Conservation (phyloP, 2,113 vertebrate genomes). For the Triplophysa siluroides region DNA sequence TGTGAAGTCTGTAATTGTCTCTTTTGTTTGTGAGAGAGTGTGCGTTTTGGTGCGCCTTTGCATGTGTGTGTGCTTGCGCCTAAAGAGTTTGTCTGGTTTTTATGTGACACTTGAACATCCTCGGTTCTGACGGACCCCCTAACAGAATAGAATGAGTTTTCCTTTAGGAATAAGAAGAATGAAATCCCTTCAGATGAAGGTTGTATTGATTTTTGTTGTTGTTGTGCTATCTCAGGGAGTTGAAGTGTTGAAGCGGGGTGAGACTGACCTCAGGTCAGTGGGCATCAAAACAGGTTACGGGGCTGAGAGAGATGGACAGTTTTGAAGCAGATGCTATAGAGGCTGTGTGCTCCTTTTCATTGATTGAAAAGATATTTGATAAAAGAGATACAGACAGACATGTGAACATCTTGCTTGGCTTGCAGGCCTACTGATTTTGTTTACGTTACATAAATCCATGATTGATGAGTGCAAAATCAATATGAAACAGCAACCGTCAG, state of each 20-base stretch:
- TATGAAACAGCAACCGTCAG: no score
- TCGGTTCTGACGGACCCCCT: slow-evolving; percentile 36
- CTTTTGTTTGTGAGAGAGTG: slow-evolving; percentile 17
- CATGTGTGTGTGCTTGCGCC: neutral
- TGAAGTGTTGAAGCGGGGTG: slow-evolving; percentile 19
- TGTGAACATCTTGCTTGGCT: neutral
- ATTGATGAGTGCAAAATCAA: no score
- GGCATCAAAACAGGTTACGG: slow-evolving; percentile 23
- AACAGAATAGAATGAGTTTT: slow-evolving; percentile 30
- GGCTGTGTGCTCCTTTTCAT: neutral
- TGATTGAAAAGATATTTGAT: slow-evolving; percentile 11
- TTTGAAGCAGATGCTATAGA: slow-evolving; percentile 5
- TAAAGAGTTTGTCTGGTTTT: slow-evolving; percentile 19
- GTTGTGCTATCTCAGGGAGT: slow-evolving; percentile 37
- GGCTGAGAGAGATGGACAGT: neutral
- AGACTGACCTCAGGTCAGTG: slow-evolving; percentile 36
- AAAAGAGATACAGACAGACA: neutral
- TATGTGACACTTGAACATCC: slow-evolving; percentile 24
- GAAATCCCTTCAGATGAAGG: slow-evolving; percentile 50
- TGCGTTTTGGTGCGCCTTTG: neutral
- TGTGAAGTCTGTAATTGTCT: slow-evolving; percentile 42
- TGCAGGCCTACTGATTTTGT: no score
- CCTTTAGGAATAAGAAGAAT: slow-evolving; percentile 18
- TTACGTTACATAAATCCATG: no score
- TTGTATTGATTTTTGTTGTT: slow-evolving; percentile 42